Conservation (phyloP, 2,797 vertebrate genomes). For the Okamejei kenojei region DNA sequence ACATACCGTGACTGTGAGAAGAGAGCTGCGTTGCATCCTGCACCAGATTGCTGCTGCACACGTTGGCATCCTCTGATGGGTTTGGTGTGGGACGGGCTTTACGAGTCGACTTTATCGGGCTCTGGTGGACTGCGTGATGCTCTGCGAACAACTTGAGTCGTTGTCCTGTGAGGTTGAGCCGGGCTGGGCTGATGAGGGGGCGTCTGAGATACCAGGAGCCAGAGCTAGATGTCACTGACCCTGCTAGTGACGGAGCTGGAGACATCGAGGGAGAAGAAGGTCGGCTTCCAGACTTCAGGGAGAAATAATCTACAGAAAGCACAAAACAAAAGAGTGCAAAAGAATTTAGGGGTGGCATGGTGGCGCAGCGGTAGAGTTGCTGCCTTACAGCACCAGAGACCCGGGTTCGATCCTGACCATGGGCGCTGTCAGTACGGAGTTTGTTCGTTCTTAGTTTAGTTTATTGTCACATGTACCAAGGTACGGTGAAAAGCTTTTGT, state of each 20-base stretch:
- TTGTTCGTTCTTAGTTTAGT: too few species aligned
- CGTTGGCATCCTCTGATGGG: conserved; percentile 55
- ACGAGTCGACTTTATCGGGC: too few species aligned
- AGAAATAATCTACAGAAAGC: conserved; percentile 72
- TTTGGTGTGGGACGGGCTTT: conserved; percentile 47
- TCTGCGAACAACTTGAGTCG: conserved; percentile 72
- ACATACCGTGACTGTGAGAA: conserved; percentile 54
- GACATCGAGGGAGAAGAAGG: conserved; percentile 74
- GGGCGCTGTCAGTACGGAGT: too few species aligned
- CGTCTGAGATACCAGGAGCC: conserved; percentile 74
- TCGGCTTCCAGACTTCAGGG: conserved; percentile 67
- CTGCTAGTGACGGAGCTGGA: conserved; percentile 75
- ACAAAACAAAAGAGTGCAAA: too few species aligned
- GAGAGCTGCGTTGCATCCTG: conserved; percentile 54
- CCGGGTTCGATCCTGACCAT: too few species aligned
- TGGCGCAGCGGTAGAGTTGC: too few species aligned
- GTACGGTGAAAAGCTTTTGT: too few species aligned
- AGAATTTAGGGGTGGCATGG: too few species aligned
- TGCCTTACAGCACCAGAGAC: too few species aligned
- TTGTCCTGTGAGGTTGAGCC: conserved; percentile 78
- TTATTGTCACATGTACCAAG: too few species aligned
- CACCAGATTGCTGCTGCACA: conserved; percentile 47
- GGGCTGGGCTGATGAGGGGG: conserved; percentile 89
- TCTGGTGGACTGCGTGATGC: not conserved
- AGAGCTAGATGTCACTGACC: conserved; percentile 77